These are phyloP conservation scores for Agapornis roseicollis DNA, from an alignment of 2,113 vertebrate genomes.

Conservation along the genomic window DNA sequence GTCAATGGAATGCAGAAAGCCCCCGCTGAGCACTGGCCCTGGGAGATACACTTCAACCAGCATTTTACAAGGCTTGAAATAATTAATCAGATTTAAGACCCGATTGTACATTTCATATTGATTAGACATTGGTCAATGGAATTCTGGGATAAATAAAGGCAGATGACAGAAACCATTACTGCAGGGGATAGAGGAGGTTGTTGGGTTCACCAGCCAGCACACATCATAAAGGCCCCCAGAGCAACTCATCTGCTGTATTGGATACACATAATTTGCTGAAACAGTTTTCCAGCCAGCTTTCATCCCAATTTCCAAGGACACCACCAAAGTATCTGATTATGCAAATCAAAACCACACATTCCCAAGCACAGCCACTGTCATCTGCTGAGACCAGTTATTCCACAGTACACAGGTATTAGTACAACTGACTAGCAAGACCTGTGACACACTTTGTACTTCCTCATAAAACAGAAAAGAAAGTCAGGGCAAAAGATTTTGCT, in stretches of 20 bases:
- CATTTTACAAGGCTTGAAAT: neutral
- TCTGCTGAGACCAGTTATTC: slow-evolving; percentile 47
- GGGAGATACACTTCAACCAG: neutral
- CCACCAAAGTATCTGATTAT: slow-evolving; percentile 49
- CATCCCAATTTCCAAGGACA: slow-evolving; percentile 50
- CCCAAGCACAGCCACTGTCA: neutral
- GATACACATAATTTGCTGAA: slow-evolving; percentile 30
- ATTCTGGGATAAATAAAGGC: neutral
- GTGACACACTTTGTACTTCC: slow-evolving; percentile 17
- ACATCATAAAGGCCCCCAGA: neutral
- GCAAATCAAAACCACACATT: slow-evolving; percentile 33
- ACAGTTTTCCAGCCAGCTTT: slow-evolving; percentile 15
- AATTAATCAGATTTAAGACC: neutral
- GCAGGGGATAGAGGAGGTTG: neutral
- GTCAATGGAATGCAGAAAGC: neutral
- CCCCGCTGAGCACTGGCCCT: neutral
- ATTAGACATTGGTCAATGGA: neutral
- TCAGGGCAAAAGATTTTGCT: slow-evolving; percentile 44
- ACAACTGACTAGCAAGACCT: slow-evolving; percentile 39
- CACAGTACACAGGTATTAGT: slow-evolving; percentile 16
- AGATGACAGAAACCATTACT: slow-evolving; percentile 33
- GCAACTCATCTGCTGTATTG: slow-evolving; percentile 11
- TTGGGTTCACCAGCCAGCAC: neutral
- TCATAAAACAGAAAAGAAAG: slow-evolving; percentile 19
- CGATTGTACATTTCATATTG: slow-evolving; percentile 12